These are phyloP conservation scores for Melanophora roralis DNA, from an alignment of 2,888 invertebrate species.

Conservation along the genomic window DNA sequence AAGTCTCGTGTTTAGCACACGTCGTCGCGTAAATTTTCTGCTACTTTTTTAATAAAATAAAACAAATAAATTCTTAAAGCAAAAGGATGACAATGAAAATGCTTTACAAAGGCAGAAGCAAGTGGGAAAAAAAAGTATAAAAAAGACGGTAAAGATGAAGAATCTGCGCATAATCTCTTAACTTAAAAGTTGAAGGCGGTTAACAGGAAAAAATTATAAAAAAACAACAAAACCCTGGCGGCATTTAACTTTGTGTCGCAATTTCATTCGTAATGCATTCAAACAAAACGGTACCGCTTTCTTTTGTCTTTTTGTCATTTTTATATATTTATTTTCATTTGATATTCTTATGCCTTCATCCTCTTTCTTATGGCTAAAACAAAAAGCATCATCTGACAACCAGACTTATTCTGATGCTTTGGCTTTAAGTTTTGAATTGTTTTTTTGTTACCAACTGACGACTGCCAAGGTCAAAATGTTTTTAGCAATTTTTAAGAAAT, in stretches of 20 bases:
- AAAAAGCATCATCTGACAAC: slow-evolving; percentile 34
- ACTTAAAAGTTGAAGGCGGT: slow-evolving; percentile 60
- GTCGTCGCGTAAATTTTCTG: slow-evolving; percentile 73
- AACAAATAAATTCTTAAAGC: slow-evolving; percentile 3
- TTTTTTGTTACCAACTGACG: slow-evolving; percentile 41
- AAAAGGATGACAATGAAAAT: slow-evolving; percentile 11
- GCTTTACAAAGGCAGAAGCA: neutral
- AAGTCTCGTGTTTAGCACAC: slow-evolving; percentile 77
- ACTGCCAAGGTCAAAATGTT: slow-evolving; percentile 60
- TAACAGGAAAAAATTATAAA: slow-evolving; percentile 22
- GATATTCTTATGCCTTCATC: too few species aligned
- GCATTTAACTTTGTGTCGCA: slow-evolving; percentile 72
- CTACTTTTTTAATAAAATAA: slow-evolving; percentile 54
- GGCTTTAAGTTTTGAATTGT: slow-evolving; percentile 46
- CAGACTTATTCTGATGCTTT: slow-evolving; percentile 13
- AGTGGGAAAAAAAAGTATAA: neutral
- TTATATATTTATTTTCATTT: neutral
- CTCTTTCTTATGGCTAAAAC: slow-evolving; percentile 18
- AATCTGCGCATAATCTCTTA: slow-evolving; percentile 54
- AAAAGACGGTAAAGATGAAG: slow-evolving; percentile 51
- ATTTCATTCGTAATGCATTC: slow-evolving; percentile 76
- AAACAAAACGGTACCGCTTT: slow-evolving; percentile 76
- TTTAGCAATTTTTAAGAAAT: slow-evolving; percentile 6
- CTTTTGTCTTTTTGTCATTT: slow-evolving; percentile 53
- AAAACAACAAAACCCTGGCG: slow-evolving; percentile 65